phyloP scores from a whole-genome alignment of 1,140 invertebrate genomes.

The Melitaea cinxia region DNA sequence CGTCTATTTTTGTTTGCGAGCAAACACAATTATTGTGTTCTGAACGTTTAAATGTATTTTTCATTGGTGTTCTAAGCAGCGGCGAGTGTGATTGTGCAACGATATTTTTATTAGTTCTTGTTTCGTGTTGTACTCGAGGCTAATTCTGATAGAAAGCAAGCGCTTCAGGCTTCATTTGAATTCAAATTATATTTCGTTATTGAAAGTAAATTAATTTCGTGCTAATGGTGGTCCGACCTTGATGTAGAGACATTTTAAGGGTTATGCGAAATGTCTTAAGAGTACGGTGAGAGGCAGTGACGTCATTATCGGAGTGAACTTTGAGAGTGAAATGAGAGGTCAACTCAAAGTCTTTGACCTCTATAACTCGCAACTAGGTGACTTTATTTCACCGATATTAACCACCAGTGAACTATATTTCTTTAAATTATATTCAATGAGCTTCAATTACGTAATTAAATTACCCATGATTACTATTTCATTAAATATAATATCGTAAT shows the following conservation, averaged over 20 bases:
- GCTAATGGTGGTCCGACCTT: not conserved
- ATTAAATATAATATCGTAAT: no score
- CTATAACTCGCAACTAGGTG: no score
- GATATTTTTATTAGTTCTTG: conserved; percentile 16
- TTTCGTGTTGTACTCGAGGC: conserved; percentile 24
- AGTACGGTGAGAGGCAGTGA: conserved; percentile 5
- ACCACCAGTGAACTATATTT: no score
- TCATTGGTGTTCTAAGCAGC: not conserved
- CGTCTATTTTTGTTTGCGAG: no score
- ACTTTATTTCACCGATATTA: no score
- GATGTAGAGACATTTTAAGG: not conserved
- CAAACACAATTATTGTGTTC: no score
- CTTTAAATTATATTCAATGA: no score
- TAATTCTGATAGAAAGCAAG: conserved; percentile 14
- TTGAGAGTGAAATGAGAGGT: conserved; percentile 14
- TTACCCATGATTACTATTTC: no score
- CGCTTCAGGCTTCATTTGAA: conserved; percentile 12
- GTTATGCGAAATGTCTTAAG: not conserved
- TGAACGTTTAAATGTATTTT: not conserved
- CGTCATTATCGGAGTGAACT: conserved; percentile 3
- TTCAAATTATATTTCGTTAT: not conserved
- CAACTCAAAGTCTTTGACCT: conserved; percentile 1
- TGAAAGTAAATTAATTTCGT: not conserved
- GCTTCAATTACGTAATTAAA: no score
- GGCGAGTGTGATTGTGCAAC: conserved; percentile 16